Conservation (phyloP, 2,888 invertebrate genomes). For the Argyresthia albistria region DNA sequence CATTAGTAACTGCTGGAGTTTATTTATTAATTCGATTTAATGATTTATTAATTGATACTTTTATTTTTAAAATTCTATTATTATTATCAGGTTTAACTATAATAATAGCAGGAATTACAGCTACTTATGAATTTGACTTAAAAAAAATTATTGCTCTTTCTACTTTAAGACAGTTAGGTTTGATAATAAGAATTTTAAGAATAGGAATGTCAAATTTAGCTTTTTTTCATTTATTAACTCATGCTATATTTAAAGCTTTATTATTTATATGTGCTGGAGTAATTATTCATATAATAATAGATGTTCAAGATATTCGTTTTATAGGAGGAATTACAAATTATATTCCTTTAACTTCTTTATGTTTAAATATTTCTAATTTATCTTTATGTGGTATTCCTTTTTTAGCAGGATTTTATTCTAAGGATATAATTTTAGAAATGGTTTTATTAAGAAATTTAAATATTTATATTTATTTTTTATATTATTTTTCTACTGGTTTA, state of each 20-base stretch:
- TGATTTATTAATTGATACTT: slow-evolving; percentile 46
- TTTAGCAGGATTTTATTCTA: slow-evolving; percentile 77
- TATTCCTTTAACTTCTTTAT: slow-evolving; percentile 66
- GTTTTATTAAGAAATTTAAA: slow-evolving; percentile 64
- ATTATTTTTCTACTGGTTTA: slow-evolving; percentile 71
- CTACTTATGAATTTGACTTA: slow-evolving; percentile 78
- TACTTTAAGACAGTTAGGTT: slow-evolving; percentile 81
- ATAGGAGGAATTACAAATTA: slow-evolving; percentile 61
- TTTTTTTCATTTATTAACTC: slow-evolving; percentile 81
- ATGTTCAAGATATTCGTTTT: slow-evolving; percentile 79
- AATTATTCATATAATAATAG: slow-evolving; percentile 76
- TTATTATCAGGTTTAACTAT: slow-evolving; percentile 72
- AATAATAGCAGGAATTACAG: slow-evolving; percentile 73
- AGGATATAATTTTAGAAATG: slow-evolving; percentile 75
- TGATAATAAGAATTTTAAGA: slow-evolving; percentile 78
- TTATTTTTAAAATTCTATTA: slow-evolving; percentile 61
- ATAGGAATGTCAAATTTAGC: slow-evolving; percentile 68
- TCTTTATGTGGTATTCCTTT: slow-evolving; percentile 76
- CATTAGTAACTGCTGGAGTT: slow-evolving; percentile 83
- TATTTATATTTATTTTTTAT: slow-evolving; percentile 66
- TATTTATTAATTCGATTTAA: slow-evolving; percentile 82
- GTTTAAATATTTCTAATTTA: slow-evolving; percentile 73
- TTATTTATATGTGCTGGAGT: slow-evolving; percentile 81
- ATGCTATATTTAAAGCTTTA: slow-evolving; percentile 84
- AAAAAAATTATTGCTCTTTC: slow-evolving; percentile 87